phyloP scores from a whole-genome alignment of 2,113 vertebrate species.

The Datnioides undecimradiatus region DNA sequence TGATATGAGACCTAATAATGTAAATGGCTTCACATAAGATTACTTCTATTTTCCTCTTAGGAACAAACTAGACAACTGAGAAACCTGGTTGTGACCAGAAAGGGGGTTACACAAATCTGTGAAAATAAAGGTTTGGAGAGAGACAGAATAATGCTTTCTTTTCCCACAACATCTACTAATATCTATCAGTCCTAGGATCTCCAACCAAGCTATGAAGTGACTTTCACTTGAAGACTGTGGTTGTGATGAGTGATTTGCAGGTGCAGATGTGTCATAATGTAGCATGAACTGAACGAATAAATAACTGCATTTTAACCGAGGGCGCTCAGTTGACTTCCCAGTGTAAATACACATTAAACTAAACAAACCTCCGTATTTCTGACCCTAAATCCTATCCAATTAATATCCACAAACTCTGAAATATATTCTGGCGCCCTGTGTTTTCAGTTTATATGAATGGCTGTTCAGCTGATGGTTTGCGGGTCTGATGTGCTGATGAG shows the following conservation, averaged over 20 bases:
- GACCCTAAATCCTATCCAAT: not conserved
- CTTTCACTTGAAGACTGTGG: not conserved
- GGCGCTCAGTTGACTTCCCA: not conserved
- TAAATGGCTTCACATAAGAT: not conserved
- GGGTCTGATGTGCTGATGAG: conserved; percentile 42
- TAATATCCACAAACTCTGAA: not conserved
- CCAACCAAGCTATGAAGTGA: not conserved
- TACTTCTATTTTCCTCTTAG: not conserved
- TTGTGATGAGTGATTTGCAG: not conserved
- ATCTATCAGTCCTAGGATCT: not conserved
- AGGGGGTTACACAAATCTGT: not conserved
- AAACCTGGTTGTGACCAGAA: not conserved
- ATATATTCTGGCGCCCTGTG: not conserved
- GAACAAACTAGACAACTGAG: not conserved
- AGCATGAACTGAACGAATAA: not conserved
- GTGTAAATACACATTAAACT: not conserved
- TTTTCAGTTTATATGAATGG: not conserved
- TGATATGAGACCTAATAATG: no score
- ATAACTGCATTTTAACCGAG: not conserved
- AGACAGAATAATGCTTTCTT: not conserved
- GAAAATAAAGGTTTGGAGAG: not conserved
- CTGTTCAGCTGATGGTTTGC: conserved; percentile 14
- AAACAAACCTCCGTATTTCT: not conserved
- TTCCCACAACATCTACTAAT: not conserved
- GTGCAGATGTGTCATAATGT: not conserved